These are phyloP conservation scores for Drosophila seclusa DNA, from an alignment of 2,888 invertebrate genomes.

Conservation along the genomic window DNA sequence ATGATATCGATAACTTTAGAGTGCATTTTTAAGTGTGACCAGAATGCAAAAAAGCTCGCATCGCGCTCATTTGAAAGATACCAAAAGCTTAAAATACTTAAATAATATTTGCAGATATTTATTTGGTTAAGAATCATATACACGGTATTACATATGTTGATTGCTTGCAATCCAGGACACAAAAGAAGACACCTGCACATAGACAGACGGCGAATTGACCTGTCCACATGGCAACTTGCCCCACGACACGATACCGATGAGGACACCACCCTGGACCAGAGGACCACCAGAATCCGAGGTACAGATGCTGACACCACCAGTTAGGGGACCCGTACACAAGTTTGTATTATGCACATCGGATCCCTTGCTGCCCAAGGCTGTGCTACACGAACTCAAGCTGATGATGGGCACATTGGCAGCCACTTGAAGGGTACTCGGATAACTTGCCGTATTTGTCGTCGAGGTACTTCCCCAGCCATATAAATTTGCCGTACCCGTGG, in stretches of 20 bases:
- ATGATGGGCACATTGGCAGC: conserved; percentile 78
- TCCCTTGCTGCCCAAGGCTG: conserved; percentile 71
- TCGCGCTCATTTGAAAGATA: conserved; percentile 16
- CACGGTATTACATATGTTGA: conserved; percentile 42
- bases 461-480: conserved; percentile 84
- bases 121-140: conserved; percentile 22
- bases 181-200: conserved; percentile 85
- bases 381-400: conserved; percentile 61
- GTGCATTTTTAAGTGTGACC: conserved; percentile 42
- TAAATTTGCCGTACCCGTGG: conserved; percentile 74
- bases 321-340: conserved; percentile 82
- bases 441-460: conserved; percentile 66
- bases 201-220: conserved; percentile 84
- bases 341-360: conserved; percentile 77
- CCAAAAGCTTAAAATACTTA: conserved; percentile 32
- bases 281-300: conserved; percentile 84
- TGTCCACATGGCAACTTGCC: conserved; percentile 85
- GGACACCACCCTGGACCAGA: conserved; percentile 71
- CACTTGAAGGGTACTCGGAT: conserved; percentile 76
- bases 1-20: conserved; percentile 45
- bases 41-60: conserved; percentile 18
- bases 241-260: conserved; percentile 86
- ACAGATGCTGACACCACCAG: conserved; percentile 79
- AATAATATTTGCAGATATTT: conserved; percentile 36
- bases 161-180: conserved; percentile 82